Evolutionary conservation across 2,797 vertebrate genomes (phyloP).

Genomic region (Cyclopterus lumpus): DNA sequence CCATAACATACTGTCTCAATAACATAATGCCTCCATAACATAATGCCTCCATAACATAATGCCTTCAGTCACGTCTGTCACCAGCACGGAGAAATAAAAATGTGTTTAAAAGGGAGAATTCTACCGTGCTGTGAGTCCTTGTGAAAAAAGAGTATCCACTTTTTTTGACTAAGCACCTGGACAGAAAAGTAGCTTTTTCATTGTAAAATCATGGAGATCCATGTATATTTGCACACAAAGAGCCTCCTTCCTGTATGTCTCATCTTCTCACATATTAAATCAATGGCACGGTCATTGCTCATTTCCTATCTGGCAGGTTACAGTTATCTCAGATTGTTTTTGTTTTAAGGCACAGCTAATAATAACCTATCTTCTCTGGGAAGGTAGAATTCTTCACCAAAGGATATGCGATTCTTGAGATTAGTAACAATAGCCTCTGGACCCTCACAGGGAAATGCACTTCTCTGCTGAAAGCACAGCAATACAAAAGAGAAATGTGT

Average conservation of each 20-base stretch:
- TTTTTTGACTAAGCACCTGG: neutral
- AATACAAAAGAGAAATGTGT: slow-evolving; percentile 36
- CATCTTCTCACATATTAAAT: slow-evolving; percentile 34
- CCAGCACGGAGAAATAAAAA: neutral
- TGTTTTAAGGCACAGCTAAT: slow-evolving; percentile 58
- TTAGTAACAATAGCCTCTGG: slow-evolving; percentile 47
- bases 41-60: too few species aligned
- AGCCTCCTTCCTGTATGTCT: slow-evolving; percentile 13
- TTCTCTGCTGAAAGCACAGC: slow-evolving; percentile 62
- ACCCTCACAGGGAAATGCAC: slow-evolving; percentile 39
- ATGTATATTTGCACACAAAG: slow-evolving; percentile 9
- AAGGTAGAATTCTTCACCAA: slow-evolving; percentile 69
- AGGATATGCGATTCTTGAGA: slow-evolving; percentile 74
- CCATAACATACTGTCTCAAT: too few species aligned
- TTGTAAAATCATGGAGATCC: slow-evolving; percentile 7
- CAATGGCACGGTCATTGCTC: slow-evolving; percentile 52
- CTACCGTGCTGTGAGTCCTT: neutral
- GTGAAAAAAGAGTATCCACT: neutral
- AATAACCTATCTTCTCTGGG: slow-evolving; percentile 72
- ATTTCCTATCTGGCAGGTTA: slow-evolving; percentile 56
- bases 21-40: too few species aligned
- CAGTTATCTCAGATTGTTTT: slow-evolving; percentile 58
- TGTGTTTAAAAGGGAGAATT: neutral
- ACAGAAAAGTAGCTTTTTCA: neutral
- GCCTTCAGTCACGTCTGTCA: too few species aligned